These are phyloP conservation scores for Lobophora halterata DNA, from an alignment of 2,888 invertebrate species.

Conservation along the genomic window DNA sequence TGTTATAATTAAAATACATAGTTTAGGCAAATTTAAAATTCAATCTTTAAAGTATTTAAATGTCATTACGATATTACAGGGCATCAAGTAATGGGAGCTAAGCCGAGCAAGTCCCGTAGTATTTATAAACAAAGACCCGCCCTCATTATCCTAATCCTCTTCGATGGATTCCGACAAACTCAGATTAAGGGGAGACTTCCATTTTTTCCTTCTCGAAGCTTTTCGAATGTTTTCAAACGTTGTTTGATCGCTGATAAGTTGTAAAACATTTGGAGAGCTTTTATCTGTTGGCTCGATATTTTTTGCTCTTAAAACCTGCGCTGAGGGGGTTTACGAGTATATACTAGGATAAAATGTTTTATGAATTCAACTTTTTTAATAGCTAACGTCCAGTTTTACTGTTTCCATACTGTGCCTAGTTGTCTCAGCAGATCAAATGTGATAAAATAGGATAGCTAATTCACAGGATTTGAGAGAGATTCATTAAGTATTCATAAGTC, in stretches of 20 bases:
- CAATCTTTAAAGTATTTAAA: slow-evolving; percentile 15
- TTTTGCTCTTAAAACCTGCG: slow-evolving; percentile 3
- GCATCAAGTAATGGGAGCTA: slow-evolving; percentile 19
- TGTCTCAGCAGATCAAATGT: slow-evolving; percentile 38
- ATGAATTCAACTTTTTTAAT: no score
- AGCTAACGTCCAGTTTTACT: no score
- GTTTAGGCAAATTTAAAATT: slow-evolving; percentile 6
- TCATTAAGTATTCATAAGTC: no score
- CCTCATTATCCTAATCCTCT: slow-evolving; percentile 43
- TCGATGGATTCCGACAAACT: slow-evolving; percentile 35
- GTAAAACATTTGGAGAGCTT: slow-evolving; percentile 36
- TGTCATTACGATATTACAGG: slow-evolving; percentile 21
- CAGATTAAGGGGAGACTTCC: slow-evolving; percentile 33
- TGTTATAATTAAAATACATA: background rate
- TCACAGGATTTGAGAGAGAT: slow-evolving; percentile 34
- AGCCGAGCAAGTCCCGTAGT: slow-evolving; percentile 27
- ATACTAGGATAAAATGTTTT: no score
- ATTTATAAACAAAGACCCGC: slow-evolving; percentile 36
- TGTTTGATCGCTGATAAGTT: slow-evolving; percentile 42
- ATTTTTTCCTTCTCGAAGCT: slow-evolving; percentile 36
- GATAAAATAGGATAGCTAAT: slow-evolving; percentile 39
- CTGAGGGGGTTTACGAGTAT: no score
- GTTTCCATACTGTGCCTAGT: no score
- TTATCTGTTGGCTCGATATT: slow-evolving; percentile 16
- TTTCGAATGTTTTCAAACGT: slow-evolving; percentile 38